Percentiles rank a stretch among this genome's conserved stretches.
These are phyloP conservation scores for Hucho hucho DNA, from an alignment of 2,113 vertebrate species.

Conservation along the genomic window DNA sequence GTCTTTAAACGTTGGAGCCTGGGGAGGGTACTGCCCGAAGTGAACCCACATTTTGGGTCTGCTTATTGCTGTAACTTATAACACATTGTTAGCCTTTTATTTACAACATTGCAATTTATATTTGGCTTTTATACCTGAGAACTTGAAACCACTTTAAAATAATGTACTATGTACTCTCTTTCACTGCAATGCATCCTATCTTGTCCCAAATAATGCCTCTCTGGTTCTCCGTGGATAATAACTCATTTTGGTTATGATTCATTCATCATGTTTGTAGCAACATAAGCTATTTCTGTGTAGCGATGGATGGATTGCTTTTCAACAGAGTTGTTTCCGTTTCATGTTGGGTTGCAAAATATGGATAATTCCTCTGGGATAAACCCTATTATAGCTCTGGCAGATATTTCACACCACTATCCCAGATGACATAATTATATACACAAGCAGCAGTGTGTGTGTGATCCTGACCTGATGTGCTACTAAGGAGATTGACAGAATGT, in stretches of 20 bases:
- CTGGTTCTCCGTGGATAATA: background rate
- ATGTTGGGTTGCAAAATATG: constrained; percentile 50
- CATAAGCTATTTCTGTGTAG: constrained; percentile 33
- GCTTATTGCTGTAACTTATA: too few species aligned
- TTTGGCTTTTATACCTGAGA: background rate
- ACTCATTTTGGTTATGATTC: background rate
- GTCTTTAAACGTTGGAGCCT: background rate
- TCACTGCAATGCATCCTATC: background rate
- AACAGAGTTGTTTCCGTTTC: constrained; percentile 4
- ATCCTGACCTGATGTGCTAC: constrained; percentile 18
- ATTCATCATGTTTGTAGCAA: constrained; percentile 29
- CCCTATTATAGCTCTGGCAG: constrained; percentile 37
- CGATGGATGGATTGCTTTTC: constrained; percentile 26
- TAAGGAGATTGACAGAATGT: constrained; percentile 48
- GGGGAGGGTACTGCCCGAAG: background rate
- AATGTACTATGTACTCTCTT: too few species aligned
- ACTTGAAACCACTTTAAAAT: too few species aligned
- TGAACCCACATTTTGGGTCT: too few species aligned
- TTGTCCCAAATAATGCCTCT: background rate
- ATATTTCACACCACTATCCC: constrained; percentile 35
- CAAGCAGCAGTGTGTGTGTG: constrained; percentile 44
- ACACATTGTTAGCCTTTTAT: background rate
- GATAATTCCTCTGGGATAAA: constrained; percentile 40
- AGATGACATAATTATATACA: constrained; percentile 65
- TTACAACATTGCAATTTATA: background rate